Conservation (phyloP, 1,140 invertebrate species). For the Brachionus plicatilis region DNA sequence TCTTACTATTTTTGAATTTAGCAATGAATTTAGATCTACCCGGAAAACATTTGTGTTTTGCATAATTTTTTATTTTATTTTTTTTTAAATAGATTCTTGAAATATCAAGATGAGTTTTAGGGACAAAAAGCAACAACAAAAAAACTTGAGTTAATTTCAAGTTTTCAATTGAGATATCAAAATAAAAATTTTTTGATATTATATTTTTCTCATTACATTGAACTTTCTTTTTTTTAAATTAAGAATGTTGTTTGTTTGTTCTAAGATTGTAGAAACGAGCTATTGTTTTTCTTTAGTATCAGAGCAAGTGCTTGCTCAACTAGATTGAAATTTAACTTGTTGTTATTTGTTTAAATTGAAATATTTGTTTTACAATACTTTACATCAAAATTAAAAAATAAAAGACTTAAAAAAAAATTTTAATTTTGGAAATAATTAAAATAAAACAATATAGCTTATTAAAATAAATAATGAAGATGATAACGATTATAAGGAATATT, state of each 20-base stretch:
- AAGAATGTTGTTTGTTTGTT: constrained; percentile 1
- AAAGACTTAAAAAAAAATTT: background rate
- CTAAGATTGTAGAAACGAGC: background rate
- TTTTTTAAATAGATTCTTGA: background rate
- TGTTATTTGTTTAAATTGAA: background rate
- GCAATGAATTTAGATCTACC: background rate
- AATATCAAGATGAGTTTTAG: too few species aligned
- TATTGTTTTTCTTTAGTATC: background rate
- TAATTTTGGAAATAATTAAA: background rate
- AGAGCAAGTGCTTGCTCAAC: background rate
- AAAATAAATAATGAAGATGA: background rate
- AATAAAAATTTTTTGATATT: background rate
- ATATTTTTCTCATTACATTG: background rate
- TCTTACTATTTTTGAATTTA: background rate
- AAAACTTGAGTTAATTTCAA: background rate
- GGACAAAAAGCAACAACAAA: background rate
- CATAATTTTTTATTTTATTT: too few species aligned
- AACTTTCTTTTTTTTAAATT: background rate
- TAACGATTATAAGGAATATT: background rate
- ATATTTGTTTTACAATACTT: constrained; percentile 2
- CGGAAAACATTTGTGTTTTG: background rate
- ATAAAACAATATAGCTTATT: background rate
- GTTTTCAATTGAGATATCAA: background rate
- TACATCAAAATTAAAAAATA: background rate
- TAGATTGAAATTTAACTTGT: background rate